A percentile compares a stretch with the other conserved stretches of the same genome.
Conservation (phyloP, 2,113 vertebrate genomes). For the Castor canadensis region DNA sequence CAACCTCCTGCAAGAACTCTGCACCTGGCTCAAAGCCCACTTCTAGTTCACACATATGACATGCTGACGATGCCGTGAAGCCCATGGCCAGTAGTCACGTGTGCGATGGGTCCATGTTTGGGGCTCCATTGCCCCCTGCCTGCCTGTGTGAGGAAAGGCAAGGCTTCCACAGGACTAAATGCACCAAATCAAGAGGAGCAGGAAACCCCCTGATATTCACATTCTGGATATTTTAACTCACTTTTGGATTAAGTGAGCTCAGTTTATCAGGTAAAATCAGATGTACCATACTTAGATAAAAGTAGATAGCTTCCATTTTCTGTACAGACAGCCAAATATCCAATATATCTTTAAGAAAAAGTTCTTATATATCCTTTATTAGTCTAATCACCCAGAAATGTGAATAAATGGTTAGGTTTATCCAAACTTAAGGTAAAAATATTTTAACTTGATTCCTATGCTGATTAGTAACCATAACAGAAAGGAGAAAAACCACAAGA, state of each 20-base stretch:
- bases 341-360: conserved; percentile 19
- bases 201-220: no score
- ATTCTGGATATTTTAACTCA: neutral
- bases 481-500: conserved; percentile 15
- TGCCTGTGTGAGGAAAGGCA: no score
- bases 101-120: no score
- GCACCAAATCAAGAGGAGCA: no score
- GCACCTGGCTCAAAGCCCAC: no score
- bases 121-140: no score
- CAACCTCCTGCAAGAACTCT: neutral
- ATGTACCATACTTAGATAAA: conserved; percentile 12
- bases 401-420: conserved; percentile 18
- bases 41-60: no score
- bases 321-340: neutral
- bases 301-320: neutral
- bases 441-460: neutral
- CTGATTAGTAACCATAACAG: neutral
- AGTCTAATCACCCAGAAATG: conserved; percentile 12
- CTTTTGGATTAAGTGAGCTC: neutral
- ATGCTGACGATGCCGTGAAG: no score
- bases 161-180: no score
- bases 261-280: conserved; percentile 14
- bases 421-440: conserved; percentile 42
- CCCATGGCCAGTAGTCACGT: no score
- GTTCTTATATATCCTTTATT: neutral